These are phyloP conservation scores for Parasteatoda lunata DNA, from an alignment of 2,888 invertebrate genomes.

Conservation along the genomic window DNA sequence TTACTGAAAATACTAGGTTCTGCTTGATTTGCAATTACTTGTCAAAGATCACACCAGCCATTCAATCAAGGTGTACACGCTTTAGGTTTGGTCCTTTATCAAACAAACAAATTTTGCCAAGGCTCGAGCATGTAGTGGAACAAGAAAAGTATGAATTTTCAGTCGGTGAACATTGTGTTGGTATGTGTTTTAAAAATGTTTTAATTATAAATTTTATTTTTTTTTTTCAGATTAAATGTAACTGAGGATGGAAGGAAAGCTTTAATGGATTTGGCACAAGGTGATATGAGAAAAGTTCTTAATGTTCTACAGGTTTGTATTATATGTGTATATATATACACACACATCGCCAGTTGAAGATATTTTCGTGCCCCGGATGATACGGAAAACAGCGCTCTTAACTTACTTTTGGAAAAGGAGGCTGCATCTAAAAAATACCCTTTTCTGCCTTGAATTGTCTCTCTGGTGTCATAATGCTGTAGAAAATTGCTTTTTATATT, in stretches of 20 bases:
- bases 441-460: too few species aligned
- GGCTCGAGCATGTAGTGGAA: conserved; percentile 87
- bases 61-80: conserved; percentile 97
- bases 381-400: too few species aligned
- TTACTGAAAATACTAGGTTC: conserved; percentile 97
- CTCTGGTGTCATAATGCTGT: too few species aligned
- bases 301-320: conserved; percentile 87
- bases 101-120: conserved; percentile 89
- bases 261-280: conserved; percentile 89
- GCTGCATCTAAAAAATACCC: too few species aligned
- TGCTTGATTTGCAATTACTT: conserved; percentile 99
- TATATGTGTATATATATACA: too few species aligned
- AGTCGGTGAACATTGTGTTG: not conserved
- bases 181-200: not conserved
- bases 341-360: too few species aligned
- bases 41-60: conserved; percentile 97
- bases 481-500: too few species aligned
- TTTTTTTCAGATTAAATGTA: conserved; percentile 82
- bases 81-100: conserved; percentile 95
- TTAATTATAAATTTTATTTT: not conserved
- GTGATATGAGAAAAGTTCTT: conserved; percentile 98
- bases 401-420: too few species aligned
- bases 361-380: too few species aligned
- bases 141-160: conserved; percentile 82
- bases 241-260: conserved; percentile 92